Percentiles rank a stretch among this genome's conserved stretches.
Evolutionary conservation across 2,113 vertebrate genomes (phyloP).

Genomic region (Labeo rohita): DNA sequence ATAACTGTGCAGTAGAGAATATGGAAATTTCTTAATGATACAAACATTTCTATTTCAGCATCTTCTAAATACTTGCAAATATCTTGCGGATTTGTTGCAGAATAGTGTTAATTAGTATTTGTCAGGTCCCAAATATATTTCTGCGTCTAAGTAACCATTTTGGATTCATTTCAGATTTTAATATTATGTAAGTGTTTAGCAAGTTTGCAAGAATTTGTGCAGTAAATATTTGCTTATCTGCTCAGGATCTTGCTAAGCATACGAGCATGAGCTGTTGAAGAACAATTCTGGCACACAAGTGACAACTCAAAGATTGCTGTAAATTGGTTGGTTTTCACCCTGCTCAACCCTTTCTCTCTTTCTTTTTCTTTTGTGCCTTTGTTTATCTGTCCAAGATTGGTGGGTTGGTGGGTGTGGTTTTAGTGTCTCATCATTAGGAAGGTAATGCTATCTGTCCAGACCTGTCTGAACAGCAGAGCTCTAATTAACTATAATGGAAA

Average conservation of each 20-base stretch:
- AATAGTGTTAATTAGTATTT: neutral
- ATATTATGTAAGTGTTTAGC: neutral
- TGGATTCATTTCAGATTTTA: neutral
- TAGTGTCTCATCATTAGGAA: conserved; percentile 43
- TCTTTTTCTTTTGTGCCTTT: neutral
- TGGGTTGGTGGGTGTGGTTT: conserved; percentile 43
- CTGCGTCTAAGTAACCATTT: neutral
- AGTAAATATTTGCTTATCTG: neutral
- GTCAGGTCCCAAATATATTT: neutral
- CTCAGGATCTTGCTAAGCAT: neutral
- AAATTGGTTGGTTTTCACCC: conserved; percentile 16
- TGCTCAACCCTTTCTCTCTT: neutral
- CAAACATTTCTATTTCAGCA: neutral
- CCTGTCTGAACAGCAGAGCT: conserved; percentile 41
- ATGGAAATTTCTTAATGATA: neutral
- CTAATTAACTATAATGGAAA: conserved; percentile 58
- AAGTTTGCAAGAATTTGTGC: neutral
- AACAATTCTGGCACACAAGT: conserved; percentile 25
- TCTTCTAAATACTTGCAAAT: neutral
- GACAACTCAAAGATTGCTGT: conserved; percentile 30
- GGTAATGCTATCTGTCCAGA: conserved; percentile 44
- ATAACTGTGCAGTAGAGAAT: neutral
- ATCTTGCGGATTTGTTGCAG: neutral
- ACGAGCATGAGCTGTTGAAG: neutral
- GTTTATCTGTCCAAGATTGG: conserved; percentile 15